Conservation (phyloP, 2,797 vertebrate genomes). For the Poeciliopsis presidionis region DNA sequence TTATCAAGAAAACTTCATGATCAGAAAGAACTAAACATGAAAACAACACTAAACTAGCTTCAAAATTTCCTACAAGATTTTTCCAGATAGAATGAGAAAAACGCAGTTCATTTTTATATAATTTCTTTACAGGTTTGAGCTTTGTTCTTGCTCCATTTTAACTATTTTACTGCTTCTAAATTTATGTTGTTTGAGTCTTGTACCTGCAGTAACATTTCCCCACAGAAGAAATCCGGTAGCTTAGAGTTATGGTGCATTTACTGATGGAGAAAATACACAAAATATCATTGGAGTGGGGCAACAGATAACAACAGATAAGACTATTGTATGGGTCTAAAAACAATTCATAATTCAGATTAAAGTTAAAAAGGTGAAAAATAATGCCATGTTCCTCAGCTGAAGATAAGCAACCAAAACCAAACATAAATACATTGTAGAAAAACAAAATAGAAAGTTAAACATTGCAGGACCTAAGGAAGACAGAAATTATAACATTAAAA, state of each 20-base stretch:
- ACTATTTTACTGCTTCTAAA: background rate
- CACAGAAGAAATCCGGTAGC: background rate
- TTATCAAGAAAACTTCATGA: too few relatives aligned
- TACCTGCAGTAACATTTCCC: background rate
- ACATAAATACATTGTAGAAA: background rate
- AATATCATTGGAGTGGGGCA: background rate
- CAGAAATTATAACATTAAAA: background rate
- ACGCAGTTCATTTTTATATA: too few relatives aligned
- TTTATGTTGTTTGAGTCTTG: background rate
- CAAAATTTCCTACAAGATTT: too few relatives aligned
- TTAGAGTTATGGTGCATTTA: background rate
- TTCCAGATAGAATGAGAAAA: too few relatives aligned
- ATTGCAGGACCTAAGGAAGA: background rate
- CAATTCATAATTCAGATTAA: background rate
- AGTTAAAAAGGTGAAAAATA: background rate
- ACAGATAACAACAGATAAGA: background rate
- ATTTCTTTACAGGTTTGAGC: background rate
- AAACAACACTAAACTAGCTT: too few relatives aligned
- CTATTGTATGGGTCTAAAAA: background rate
- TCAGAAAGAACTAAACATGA: too few relatives aligned
- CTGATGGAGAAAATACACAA: background rate
- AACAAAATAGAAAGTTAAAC: background rate
- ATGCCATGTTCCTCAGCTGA: background rate
- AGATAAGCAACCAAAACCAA: background rate
- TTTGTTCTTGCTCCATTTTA: background rate